Evolutionary conservation across 1,140 invertebrate species (phyloP).

Genomic region (Galendromus occidentalis): DNA sequence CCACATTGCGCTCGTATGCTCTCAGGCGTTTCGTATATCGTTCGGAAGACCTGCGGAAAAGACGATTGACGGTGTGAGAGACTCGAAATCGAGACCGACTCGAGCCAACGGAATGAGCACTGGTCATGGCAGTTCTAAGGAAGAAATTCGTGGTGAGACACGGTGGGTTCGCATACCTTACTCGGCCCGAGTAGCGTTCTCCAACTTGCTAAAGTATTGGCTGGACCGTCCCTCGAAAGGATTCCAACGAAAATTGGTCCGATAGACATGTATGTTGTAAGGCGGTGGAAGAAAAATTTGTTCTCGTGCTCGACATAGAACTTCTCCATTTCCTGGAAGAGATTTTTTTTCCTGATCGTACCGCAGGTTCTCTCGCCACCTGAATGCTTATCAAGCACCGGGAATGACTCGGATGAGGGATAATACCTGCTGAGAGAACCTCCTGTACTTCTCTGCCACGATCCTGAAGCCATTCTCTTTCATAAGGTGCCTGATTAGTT

Average conservation of each 20-base stretch:
- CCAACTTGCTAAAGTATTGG: constrained; percentile 60
- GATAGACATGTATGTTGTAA: constrained; percentile 68
- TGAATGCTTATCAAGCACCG: too few relatives aligned
- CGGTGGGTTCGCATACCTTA: constrained; percentile 35
- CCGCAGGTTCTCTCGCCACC: too few relatives aligned
- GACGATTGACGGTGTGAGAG: not conserved
- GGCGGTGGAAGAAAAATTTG: constrained; percentile 68
- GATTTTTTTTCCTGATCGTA: too few relatives aligned
- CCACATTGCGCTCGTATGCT: constrained; percentile 60
- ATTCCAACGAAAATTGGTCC: constrained; percentile 57
- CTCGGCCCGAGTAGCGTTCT: constrained; percentile 65
- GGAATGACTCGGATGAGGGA: not conserved
- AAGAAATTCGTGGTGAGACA: not conserved
- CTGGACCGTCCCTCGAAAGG: constrained; percentile 39
- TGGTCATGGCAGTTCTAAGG: not conserved
- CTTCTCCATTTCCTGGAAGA: constrained; percentile 38
- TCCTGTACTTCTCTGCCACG: not conserved
- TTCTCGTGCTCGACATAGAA: constrained; percentile 61
- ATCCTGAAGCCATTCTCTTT: not conserved
- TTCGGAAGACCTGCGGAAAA: constrained; percentile 32
- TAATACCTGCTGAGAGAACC: not conserved
- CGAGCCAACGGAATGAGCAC: not conserved
- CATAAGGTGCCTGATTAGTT: not conserved
- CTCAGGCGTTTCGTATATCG: constrained; percentile 50
- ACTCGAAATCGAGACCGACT: not conserved